A percentile compares a stretch with the other conserved stretches of the same genome.
These are phyloP conservation scores for Drosophila arawakana DNA, from an alignment of 1,140 invertebrate genomes.

Conservation along the genomic window DNA sequence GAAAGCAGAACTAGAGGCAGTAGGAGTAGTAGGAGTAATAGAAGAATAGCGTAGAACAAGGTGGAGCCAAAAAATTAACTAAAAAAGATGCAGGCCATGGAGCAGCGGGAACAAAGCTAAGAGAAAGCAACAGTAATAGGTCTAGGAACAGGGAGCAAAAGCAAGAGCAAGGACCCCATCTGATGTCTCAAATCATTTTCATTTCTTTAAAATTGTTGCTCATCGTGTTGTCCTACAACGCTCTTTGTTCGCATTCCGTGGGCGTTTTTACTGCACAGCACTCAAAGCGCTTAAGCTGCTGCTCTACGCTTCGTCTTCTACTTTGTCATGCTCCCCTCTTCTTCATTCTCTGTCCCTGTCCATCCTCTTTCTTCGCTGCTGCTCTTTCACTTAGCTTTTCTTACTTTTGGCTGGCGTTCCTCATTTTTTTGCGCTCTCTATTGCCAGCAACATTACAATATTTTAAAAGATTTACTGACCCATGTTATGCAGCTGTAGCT, in stretches of 20 bases:
- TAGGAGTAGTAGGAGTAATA: too few species aligned
- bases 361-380: not conserved
- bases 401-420: conserved; percentile 1
- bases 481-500: conserved; percentile 50
- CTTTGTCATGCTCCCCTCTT: not conserved
- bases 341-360: too few species aligned
- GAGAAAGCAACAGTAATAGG: not conserved
- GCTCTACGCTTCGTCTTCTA: not conserved
- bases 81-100: too few species aligned
- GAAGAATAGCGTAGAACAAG: too few species aligned
- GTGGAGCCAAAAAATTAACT: too few species aligned
- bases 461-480: conserved; percentile 80
- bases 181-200: conserved; percentile 83
- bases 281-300: conserved; percentile 66
- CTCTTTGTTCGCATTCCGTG: conserved; percentile 46
- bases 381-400: not conserved
- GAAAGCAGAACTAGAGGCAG: too few species aligned
- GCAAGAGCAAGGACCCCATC: conserved; percentile 44
- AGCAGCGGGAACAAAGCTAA: too few species aligned
- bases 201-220: conserved; percentile 58
- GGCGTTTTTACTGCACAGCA: conserved; percentile 65
- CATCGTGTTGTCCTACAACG: conserved; percentile 9
- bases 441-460: conserved; percentile 68
- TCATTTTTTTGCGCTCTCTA: conserved; percentile 28
- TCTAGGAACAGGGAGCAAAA: not conserved